These are phyloP conservation scores for Astyanax mexicanus DNA, from an alignment of 2,797 vertebrate species.

Conservation along the genomic window DNA sequence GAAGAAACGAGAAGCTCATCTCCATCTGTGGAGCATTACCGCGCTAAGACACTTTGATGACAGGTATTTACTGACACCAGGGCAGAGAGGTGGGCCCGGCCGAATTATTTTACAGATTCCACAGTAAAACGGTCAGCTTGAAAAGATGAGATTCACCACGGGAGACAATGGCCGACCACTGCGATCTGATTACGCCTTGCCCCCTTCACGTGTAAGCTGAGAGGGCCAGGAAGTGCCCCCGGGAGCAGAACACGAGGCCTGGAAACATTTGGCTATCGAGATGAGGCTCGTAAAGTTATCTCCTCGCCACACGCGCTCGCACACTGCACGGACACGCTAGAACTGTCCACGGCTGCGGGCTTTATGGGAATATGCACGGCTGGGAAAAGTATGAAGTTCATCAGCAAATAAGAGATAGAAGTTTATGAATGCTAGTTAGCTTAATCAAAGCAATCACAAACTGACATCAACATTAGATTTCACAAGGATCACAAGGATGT, in stretches of 20 bases:
- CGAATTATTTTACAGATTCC: conserved; percentile 76
- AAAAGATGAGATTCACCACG: conserved; percentile 76
- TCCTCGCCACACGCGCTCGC: conserved; percentile 50
- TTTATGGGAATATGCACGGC: neutral
- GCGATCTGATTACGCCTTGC: conserved; percentile 72
- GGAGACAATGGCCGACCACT: conserved; percentile 68
- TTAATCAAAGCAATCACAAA: no score
- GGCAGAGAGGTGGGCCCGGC: conserved; percentile 48
- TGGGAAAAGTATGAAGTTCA: neutral
- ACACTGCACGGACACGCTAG: conserved; percentile 25
- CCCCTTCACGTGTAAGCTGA: conserved; percentile 64
- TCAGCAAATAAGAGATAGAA: no score
- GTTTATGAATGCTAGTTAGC: no score
- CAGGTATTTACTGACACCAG: conserved; percentile 72
- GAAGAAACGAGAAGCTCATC: conserved; percentile 24
- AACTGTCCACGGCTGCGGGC: conserved; percentile 14
- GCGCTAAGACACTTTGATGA: conserved; percentile 67
- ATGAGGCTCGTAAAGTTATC: conserved; percentile 57
- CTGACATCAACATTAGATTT: no score
- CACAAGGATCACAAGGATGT: no score
- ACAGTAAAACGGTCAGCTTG: conserved; percentile 79
- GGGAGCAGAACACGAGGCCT: conserved; percentile 59
- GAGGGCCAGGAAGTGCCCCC: conserved; percentile 71
- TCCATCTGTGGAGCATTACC: conserved; percentile 62
- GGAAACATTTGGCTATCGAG: conserved; percentile 62